Conservation (phyloP, 1,140 invertebrate species). For the Drosophila mauritiana region DNA sequence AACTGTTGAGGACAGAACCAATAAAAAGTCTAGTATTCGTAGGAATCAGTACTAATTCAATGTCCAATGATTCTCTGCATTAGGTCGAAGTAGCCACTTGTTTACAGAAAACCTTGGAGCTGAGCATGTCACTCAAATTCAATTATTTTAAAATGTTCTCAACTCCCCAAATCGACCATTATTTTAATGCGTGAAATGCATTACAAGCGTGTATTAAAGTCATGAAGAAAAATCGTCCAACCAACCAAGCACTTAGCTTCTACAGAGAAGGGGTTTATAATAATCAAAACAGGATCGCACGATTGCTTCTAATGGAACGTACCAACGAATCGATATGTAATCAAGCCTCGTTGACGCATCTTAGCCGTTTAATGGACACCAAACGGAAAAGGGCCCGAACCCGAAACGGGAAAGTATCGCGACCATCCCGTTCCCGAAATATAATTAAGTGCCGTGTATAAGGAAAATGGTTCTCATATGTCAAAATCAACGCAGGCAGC, state of each 20-base stretch:
- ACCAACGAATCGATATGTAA: constrained; percentile 37
- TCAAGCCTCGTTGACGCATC: constrained; percentile 36
- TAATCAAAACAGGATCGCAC: constrained; percentile 19
- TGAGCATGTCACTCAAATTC: neutral
- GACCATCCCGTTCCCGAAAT: constrained; percentile 21
- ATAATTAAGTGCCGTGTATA: constrained; percentile 65
- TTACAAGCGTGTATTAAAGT: too few species aligned
- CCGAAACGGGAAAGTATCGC: constrained; percentile 24
- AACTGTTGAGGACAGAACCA: neutral
- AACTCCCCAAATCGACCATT: neutral
- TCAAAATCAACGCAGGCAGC: constrained; percentile 73
- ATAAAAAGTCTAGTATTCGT: neutral
- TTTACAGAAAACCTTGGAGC: neutral
- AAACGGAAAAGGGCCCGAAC: constrained; percentile 9
- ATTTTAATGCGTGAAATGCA: too few species aligned
- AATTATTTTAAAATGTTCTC: neutral
- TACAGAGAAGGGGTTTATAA: constrained; percentile 2
- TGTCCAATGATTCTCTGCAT: neutral
- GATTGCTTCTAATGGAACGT: constrained; percentile 27
- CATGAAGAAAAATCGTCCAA: too few species aligned
- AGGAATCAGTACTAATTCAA: neutral
- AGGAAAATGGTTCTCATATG: constrained; percentile 62
- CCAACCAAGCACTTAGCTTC: too few species aligned
- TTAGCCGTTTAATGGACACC: constrained; percentile 28
- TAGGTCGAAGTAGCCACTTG: neutral